Conservation (phyloP, 2,113 vertebrate species). For the Cnemophilus loriae region DNA sequence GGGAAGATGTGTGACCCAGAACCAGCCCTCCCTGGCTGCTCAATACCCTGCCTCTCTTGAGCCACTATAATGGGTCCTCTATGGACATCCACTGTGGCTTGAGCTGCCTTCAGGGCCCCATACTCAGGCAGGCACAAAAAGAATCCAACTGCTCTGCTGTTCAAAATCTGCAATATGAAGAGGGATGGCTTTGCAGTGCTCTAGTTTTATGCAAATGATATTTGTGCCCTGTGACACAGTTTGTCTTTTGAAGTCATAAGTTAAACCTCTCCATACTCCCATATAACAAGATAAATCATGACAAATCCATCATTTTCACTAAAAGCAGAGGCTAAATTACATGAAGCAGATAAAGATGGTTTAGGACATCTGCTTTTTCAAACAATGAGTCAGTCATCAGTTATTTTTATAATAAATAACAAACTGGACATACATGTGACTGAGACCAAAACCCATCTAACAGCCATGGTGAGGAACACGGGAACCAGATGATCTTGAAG, state of each 20-base stretch:
- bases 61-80: neutral
- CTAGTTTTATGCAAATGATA: neutral
- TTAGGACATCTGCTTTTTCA: neutral
- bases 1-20: neutral
- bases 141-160: neutral
- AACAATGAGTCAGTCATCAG: neutral
- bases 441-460: neutral
- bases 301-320: neutral
- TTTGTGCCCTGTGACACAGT: neutral
- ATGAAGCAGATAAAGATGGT: neutral
- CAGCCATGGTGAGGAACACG: neutral
- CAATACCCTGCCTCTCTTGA: neutral
- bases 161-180: neutral
- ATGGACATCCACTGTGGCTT: neutral
- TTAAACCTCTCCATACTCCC: neutral
- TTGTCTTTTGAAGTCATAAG: slow-evolving; percentile 6
- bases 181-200: neutral
- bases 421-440: neutral
- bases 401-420: neutral
- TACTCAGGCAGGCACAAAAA: neutral
- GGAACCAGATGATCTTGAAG: neutral
- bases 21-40: neutral
- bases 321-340: neutral
- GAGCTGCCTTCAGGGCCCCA: neutral
- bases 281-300: neutral